These are phyloP conservation scores for Ophthalmotilapia sp. DNA, from an alignment of 2,113 vertebrate species.

Conservation along the genomic window DNA sequence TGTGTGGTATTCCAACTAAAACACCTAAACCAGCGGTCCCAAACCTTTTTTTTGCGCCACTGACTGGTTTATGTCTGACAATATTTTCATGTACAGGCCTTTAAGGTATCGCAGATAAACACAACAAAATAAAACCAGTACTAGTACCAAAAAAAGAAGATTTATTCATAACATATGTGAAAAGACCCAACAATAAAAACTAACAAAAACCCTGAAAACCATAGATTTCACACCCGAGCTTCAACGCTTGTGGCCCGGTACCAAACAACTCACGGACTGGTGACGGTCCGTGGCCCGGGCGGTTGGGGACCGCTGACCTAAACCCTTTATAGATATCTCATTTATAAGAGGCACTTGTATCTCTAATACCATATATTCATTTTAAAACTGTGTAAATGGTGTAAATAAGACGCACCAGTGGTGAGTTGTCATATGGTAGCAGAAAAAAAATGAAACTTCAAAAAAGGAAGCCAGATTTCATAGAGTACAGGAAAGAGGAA, in stretches of 20 bases:
- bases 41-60: background rate
- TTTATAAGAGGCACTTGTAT: no score
- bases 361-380: no score
- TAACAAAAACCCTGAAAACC: rapidly evolving
- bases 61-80: background rate
- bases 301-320: background rate
- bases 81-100: background rate
- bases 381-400: background rate
- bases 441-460: background rate
- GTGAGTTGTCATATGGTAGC: background rate
- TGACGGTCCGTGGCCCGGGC: rapidly evolving
- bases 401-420: background rate
- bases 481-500: background rate
- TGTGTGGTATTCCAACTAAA: background rate
- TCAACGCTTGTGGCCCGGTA: background rate
- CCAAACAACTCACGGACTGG: background rate
- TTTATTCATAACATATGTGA: background rate
- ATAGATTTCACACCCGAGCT: background rate
- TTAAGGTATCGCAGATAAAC: background rate
- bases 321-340: background rate
- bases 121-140: background rate
- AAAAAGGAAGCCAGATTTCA: background rate
- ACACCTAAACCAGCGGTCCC: background rate
- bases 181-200: background rate
- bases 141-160: background rate